Base-by-base conservation (phyloP, 2,113 vertebrate genomes). In the Perca fluviatilis region DNA sequence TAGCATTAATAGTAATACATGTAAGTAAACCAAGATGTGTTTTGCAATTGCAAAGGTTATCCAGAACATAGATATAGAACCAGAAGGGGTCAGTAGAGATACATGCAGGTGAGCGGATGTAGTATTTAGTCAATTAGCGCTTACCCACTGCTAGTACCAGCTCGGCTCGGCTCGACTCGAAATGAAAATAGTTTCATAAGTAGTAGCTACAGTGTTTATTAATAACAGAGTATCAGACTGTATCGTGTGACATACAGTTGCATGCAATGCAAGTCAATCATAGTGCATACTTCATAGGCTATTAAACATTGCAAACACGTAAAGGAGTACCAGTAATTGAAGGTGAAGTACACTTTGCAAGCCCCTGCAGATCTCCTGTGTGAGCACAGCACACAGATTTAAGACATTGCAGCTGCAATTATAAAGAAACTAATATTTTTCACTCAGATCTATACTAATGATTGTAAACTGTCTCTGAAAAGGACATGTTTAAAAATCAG, bases 181-280 rank as follows among this genome's bases (percentile, higher is more conserved):
- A 33, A 33, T 33, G 23, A 88, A 4, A 36, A 12, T 0, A 18
- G 23, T 63, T 58, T 69, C 21, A n/a, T 51, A 18, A 46, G 21
- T 43, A 74, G 49, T 51, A 65, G 30, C 30, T 33, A 33, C 8
- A 57, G 40, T 90, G 18, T 90, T 89, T 84, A 89, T 82, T 87
- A 33, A 72, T 62, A 82, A 25, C 36, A 51, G n/a, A 21, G 18
- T 30, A 60, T 73, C 50, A 85, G 15, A 74, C 6, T 57, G 23
- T 46, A 77, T 65, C 10, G 4, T 74, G 19, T 71, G 1, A 16
- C 30, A 11, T 11, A 66, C 18, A n/a, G 19, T n/a, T 56, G 14
- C 7, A 57, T 25, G 25, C 9, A 51, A 5, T 53, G 27, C 11
- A 53, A 27, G 23, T 43, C 63, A 66, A 80, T 63, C 21, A 61